phyloP scores from a whole-genome alignment of 2,113 vertebrate genomes.

The Thunnus maccoyii region DNA sequence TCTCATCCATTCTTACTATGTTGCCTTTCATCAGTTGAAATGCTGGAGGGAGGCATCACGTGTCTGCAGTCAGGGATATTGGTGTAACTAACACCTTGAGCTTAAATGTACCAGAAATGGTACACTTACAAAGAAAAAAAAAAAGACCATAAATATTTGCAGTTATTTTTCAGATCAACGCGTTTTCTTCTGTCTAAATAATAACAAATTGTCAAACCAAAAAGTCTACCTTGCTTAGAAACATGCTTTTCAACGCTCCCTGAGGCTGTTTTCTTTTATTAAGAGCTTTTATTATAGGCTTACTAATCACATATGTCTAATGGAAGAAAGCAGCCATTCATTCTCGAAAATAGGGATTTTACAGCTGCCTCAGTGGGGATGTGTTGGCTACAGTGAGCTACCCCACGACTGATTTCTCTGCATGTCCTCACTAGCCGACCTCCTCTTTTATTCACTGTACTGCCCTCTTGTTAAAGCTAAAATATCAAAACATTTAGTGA shows the following conservation, averaged over 20 bases:
- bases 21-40: slow-evolving; percentile 42
- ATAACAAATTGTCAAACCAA: not conserved
- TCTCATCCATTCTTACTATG: slow-evolving; percentile 21
- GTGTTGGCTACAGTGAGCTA: slow-evolving; percentile 54
- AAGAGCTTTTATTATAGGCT: slow-evolving; percentile 45
- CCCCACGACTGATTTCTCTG: slow-evolving; percentile 41
- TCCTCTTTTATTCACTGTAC: slow-evolving; percentile 13
- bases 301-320: slow-evolving; percentile 75
- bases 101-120: not conserved
- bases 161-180: not conserved
- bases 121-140: not conserved
- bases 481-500: slow-evolving; percentile 25
- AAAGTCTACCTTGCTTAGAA: not conserved
- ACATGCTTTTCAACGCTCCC: not conserved
- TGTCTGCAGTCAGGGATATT: slow-evolving; percentile 28
- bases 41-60: slow-evolving; percentile 29
- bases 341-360: slow-evolving; percentile 75
- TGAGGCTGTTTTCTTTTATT: slow-evolving; percentile 46
- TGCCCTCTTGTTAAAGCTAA: not conserved
- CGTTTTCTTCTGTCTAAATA: not conserved
- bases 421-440: slow-evolving; percentile 44
- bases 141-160: not conserved
- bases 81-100: not conserved
- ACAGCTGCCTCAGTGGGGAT: slow-evolving; percentile 53
- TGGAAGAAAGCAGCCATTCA: slow-evolving; percentile 72